These are phyloP conservation scores for Labia minor DNA, from an alignment of 2,888 invertebrate species.

Conservation along the genomic window DNA sequence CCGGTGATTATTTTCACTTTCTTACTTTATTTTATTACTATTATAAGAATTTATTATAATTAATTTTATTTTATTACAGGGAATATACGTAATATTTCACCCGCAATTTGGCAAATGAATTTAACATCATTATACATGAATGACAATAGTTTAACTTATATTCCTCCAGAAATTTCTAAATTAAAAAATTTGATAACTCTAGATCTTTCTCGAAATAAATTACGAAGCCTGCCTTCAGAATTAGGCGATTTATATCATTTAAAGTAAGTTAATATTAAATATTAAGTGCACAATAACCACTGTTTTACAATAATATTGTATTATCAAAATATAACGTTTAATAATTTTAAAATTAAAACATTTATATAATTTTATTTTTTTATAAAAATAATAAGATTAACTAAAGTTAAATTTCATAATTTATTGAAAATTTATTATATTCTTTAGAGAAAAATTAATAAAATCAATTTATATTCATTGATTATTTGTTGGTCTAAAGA, in stretches of 20 bases:
- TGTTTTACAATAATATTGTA: too few relatives aligned
- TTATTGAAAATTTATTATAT: too few relatives aligned
- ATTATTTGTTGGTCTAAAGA: too few relatives aligned
- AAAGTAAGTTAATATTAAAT: constrained; percentile 45
- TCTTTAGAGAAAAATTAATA: too few relatives aligned
- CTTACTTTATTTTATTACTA: neutral
- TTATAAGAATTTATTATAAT: too few relatives aligned
- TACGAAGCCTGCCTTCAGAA: constrained; percentile 88
- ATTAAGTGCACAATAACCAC: too few relatives aligned
- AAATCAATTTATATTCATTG: too few relatives aligned
- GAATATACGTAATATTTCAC: constrained; percentile 86
- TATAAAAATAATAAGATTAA: too few relatives aligned
- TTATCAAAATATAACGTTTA: too few relatives aligned
- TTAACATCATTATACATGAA: constrained; percentile 91
- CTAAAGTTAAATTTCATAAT: too few relatives aligned
- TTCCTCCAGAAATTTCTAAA: constrained; percentile 83
- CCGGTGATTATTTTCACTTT: constrained; percentile 41
- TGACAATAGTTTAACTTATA: constrained; percentile 83
- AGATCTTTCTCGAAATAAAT: constrained; percentile 89
- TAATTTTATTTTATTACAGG: constrained; percentile 46
- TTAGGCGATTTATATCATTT: constrained; percentile 92
- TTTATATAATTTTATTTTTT: neutral
- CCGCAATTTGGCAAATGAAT: constrained; percentile 84
- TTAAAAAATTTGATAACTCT: constrained; percentile 74
- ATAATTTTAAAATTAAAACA: too few relatives aligned